Evolutionary conservation across 2,888 invertebrate genomes (phyloP), one percentile per base, ranked within the genome.

Genomic region (Nomada ruficornis): DNA sequence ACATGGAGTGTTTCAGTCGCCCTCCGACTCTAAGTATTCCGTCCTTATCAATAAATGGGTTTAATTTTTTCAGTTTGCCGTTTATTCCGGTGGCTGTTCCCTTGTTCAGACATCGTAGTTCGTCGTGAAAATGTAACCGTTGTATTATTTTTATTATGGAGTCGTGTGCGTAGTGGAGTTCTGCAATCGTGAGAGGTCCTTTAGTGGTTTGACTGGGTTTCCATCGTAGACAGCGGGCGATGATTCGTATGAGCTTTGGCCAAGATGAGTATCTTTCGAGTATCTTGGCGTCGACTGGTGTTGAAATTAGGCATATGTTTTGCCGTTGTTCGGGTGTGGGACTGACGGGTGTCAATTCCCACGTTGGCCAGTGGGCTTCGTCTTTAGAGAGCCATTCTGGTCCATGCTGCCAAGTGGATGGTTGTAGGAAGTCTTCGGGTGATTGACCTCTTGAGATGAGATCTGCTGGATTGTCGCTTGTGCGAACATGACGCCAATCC

Each of bases 381-480:
- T 18, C 9, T 4, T 23, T 1, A 2, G 23, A 2, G 13, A 71
- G 71, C 54, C 71, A 71, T 11, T n/a, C 2, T 36, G 71, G 71
- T 13, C 71, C 71, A 20, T 54, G 59, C 0, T 60, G 42, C 62
- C 71, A 71, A 9, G 42, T 60, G 15, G 50, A 50, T 5, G 9
- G 26, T 1, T 23, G 20, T 0, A 71, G 29, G 20, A 71, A 71
- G 15, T 63, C 62, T 42, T 50, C 13, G 0, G 54, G 52, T 2
- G 50, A 2, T 20, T 62, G 71, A 1, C 71, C 64, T n/a, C 50
- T 20, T 2, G 60, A 70, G 0, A 72, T 42, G 0, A 20, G 15
- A 26, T 78, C 77, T 7, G 77, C 77, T 0, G 77, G 72, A 13
- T 78, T 78, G 42, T 62, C 47, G 0, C 23, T 13, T 10, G 77